Conservation (phyloP, 2,888 invertebrate genomes). For the Chirona hameri region DNA sequence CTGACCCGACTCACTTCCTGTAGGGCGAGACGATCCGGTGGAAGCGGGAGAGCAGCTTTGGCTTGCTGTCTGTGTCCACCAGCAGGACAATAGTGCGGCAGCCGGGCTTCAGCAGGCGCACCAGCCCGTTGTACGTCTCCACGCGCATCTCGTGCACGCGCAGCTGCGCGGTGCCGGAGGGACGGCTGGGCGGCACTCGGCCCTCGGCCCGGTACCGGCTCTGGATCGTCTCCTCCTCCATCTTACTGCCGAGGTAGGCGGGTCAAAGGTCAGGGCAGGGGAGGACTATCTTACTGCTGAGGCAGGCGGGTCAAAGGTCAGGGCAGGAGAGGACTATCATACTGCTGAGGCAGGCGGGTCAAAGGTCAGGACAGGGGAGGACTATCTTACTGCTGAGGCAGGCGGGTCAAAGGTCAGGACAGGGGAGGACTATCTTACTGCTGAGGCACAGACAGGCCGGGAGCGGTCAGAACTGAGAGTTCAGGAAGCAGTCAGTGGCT, state of each 20-base stretch:
- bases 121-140: constrained; percentile 92
- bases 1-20: constrained; percentile 65
- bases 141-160: constrained; percentile 85
- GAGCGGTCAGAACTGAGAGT: too few relatives aligned
- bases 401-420: constrained; percentile 30
- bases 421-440: too few relatives aligned
- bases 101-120: constrained; percentile 87
- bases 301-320: constrained; percentile 25
- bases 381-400: too few relatives aligned
- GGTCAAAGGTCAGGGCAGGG: constrained; percentile 30
- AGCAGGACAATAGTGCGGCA: constrained; percentile 88
- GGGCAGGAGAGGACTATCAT: neutral
- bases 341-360: neutral
- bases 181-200: neutral
- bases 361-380: constrained; percentile 26
- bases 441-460: too few relatives aligned
- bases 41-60: constrained; percentile 82
- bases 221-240: constrained; percentile 56
- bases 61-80: constrained; percentile 81
- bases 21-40: constrained; percentile 94
- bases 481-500: too few relatives aligned
- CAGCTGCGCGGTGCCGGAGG: constrained; percentile 59
- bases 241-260: constrained; percentile 47
- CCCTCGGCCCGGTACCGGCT: constrained; percentile 41
- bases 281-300: too few relatives aligned